Evolutionary conservation across 2,888 invertebrate genomes (phyloP).

Genomic region (Nephrotoma appendiculata): DNA sequence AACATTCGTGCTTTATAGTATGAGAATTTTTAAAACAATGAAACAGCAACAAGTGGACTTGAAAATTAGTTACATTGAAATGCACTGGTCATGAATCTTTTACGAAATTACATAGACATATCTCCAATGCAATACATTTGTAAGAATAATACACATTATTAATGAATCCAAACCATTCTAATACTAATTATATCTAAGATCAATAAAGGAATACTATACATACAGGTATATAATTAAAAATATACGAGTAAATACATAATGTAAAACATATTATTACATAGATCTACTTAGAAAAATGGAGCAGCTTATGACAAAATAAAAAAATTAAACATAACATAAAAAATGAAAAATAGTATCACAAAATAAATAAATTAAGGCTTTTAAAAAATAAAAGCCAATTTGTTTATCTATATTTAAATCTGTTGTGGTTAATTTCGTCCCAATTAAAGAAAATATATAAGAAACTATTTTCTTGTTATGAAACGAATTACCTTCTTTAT

Average conservation of each 20-base stretch:
- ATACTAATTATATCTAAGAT: background rate
- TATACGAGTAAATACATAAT: background rate
- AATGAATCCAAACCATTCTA: background rate
- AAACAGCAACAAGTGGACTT: background rate
- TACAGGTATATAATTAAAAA: background rate
- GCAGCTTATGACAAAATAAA: background rate
- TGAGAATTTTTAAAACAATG: too few species aligned
- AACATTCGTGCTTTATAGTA: too few species aligned
- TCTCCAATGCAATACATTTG: background rate
- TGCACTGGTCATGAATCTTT: background rate
- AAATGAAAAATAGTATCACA: background rate
- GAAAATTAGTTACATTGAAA: background rate
- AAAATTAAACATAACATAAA: background rate
- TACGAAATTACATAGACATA: background rate
- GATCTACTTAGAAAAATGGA: background rate
- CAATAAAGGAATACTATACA: background rate
- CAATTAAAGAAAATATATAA: background rate
- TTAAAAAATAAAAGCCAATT: background rate
- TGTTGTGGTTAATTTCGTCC: background rate
- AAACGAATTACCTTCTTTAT: background rate
- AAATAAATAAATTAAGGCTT: background rate
- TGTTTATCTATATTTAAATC: background rate
- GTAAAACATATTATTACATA: background rate
- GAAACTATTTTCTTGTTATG: background rate
- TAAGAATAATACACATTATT: background rate